phyloP scores from a whole-genome alignment of 2,888 invertebrate species.

The Sesia apiformis region DNA sequence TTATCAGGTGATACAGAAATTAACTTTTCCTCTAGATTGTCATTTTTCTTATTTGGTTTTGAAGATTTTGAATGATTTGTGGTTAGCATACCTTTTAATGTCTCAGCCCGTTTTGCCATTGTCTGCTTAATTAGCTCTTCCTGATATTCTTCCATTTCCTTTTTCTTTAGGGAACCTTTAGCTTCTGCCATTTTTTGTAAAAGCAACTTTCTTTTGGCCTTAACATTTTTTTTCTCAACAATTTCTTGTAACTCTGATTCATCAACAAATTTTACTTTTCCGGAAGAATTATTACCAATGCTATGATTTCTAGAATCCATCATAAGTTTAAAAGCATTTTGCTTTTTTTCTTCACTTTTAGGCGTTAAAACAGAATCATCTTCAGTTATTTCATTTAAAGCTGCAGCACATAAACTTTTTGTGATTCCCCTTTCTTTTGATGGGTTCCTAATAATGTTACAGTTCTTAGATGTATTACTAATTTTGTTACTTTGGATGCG shows the following conservation, averaged over 20 bases:
- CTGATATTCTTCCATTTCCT: constrained; percentile 71
- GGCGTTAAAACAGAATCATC: not conserved
- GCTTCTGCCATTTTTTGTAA: constrained; percentile 78
- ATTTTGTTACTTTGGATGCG: constrained; percentile 24
- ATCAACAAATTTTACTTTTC: constrained; percentile 56
- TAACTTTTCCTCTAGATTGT: constrained; percentile 10
- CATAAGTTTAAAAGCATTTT: constrained; percentile 78
- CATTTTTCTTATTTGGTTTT: constrained; percentile 3
- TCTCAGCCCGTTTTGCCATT: constrained; percentile 76
- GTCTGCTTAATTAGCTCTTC: constrained; percentile 72
- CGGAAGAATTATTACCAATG: constrained; percentile 77
- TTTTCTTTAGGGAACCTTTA: constrained; percentile 75
- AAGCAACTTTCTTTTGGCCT: constrained; percentile 64
- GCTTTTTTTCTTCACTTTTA: constrained; percentile 35
- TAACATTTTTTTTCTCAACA: constrained; percentile 35
- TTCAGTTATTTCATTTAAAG: not conserved
- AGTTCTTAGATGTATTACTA: constrained; percentile 6
- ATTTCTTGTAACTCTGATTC: constrained; percentile 29
- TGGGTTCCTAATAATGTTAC: not conserved
- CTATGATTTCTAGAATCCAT: constrained; percentile 79
- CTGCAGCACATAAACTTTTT: not conserved
- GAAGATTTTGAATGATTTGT: constrained; percentile 26
- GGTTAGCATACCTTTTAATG: constrained; percentile 63
- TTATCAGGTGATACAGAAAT: too few relatives aligned
- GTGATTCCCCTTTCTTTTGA: not conserved